Conservation (phyloP, 2,113 vertebrate genomes). For the Monarcha castaneiventris region DNA sequence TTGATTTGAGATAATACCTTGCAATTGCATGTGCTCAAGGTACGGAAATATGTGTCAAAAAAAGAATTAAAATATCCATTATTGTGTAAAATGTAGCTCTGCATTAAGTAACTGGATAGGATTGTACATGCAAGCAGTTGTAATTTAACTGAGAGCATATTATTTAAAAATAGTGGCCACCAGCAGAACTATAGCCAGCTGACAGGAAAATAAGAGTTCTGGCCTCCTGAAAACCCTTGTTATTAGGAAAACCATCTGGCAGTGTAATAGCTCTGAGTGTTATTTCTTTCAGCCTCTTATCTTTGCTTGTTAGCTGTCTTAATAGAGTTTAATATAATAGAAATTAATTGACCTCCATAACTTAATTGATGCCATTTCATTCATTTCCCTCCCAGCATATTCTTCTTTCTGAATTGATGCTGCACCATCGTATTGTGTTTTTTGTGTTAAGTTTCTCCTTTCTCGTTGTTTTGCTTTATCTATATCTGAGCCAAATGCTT, state of each 20-base stretch:
- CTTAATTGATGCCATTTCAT: slow-evolving; percentile 20
- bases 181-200: not conserved
- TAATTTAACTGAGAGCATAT: not conserved
- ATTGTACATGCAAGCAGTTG: not conserved
- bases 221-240: not conserved
- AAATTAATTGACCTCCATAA: slow-evolving; percentile 35
- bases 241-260: slow-evolving; percentile 4
- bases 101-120: slow-evolving; percentile 13
- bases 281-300: slow-evolving; percentile 36
- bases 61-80: slow-evolving; percentile 32
- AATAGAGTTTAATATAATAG: not conserved
- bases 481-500: not conserved
- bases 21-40: slow-evolving; percentile 11
- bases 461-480: not conserved
- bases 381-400: not conserved
- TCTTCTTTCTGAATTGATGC: not conserved
- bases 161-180: slow-evolving; percentile 22
- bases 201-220: slow-evolving; percentile 42
- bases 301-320: slow-evolving; percentile 25
- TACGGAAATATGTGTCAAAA: not conserved
- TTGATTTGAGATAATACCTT: slow-evolving; percentile 36
- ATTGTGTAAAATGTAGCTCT: slow-evolving; percentile 29
- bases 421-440: fast-evolving
- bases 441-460: not conserved
- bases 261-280: not conserved